Percentiles rank a stretch among this genome's conserved stretches.
phyloP scores from a whole-genome alignment of 2,113 vertebrate species.

The Cyprinodon tularosa region DNA sequence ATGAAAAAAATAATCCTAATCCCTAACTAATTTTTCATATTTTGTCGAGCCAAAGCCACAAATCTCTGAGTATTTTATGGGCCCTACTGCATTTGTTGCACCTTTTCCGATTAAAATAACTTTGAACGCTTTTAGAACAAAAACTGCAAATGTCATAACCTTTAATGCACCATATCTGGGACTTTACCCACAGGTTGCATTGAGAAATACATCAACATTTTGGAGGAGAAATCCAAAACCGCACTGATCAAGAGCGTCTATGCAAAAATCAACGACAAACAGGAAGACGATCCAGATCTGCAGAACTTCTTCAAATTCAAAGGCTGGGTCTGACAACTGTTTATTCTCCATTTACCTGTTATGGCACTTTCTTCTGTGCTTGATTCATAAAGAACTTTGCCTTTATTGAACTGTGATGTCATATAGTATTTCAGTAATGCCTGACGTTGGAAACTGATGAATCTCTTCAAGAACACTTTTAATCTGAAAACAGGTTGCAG shows the following conservation, averaged over 20 bases:
- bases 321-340: constrained; percentile 69
- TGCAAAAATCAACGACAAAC: constrained; percentile 64
- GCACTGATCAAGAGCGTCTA: constrained; percentile 71
- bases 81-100: too few relatives aligned
- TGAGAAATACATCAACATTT: constrained; percentile 71
- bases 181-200: constrained; percentile 65
- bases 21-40: background rate
- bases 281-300: constrained; percentile 73
- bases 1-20: background rate
- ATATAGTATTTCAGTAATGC: background rate
- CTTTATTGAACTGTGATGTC: background rate
- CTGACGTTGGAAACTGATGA: background rate
- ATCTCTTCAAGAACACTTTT: constrained; percentile 32
- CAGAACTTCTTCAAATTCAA: constrained; percentile 77
- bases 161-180: background rate
- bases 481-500: constrained; percentile 30
- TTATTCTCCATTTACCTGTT: background rate
- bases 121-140: background rate
- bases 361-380: background rate
- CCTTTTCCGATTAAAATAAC: background rate
- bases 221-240: constrained; percentile 72
- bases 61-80: background rate
- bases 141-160: background rate
- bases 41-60: background rate
- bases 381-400: background rate